Base-by-base conservation (phyloP, 23 tunicate species). In the Phallusia fumigata region DNA sequence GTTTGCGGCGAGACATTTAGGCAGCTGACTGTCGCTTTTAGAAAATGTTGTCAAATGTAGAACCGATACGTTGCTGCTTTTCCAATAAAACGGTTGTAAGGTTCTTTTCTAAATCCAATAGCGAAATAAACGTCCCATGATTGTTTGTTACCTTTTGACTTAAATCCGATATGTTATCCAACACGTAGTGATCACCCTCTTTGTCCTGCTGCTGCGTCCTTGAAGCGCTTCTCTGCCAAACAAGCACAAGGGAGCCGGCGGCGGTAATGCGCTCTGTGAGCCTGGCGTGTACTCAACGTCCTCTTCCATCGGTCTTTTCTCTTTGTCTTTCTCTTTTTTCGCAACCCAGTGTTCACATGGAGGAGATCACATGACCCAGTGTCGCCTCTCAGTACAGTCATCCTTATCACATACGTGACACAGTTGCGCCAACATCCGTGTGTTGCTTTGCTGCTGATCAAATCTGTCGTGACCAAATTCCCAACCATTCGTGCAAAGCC, bases 321-420 rank as follows among this genome's bases (percentile, higher is more conserved):
- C 86, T 87, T 76, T 86, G 51, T 81, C 86, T 65, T 34, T 73
- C 82, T 72, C 69, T 33, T 79, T 32, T 79, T 33, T 74, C 77
- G 77, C 77, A 32, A 31, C 33, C 74, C 83, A 30, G 73, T 52
- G 33, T 35, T 65, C 78, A 65, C 83, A 36, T 76, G 86, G 91
- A 87, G 91, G 83, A 81, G 91, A 87, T 87, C 91, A 81, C 85
- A 87, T 87, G 91, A 81, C 91, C 80, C 50, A 34, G 73, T 40
- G 80, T 85, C 74, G 84, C 91, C 87, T 81, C 87, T 76, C 87
- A 75, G 76, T 80, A 85, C 86, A 87, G 81, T 82, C 91, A 87
- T 87, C 91, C 91, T 87, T 87, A 87, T 81, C 86, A 81, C 69
- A 58, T 58, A 58, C 69, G 69, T 58, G 69, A 58, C 69, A 58